Conservation (phyloP, 1,140 invertebrate genomes). For the Drosophila varians region DNA sequence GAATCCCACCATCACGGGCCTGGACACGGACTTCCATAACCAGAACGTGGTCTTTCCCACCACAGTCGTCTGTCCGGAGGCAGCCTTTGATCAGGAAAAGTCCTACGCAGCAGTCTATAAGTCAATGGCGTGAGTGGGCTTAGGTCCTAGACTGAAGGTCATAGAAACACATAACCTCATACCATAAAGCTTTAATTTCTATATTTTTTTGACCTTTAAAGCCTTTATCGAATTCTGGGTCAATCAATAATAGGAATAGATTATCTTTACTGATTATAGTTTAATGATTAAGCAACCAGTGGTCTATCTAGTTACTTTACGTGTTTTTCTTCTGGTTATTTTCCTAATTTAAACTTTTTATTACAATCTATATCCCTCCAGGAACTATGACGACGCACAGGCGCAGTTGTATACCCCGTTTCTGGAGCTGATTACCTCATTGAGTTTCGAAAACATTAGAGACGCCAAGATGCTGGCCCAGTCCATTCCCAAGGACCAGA, state of each 20-base stretch:
- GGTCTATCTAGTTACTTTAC: too few relatives aligned
- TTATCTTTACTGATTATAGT: too few relatives aligned
- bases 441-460: constrained; percentile 77
- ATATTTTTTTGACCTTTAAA: neutral
- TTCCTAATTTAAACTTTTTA: neutral
- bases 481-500: constrained; percentile 35
- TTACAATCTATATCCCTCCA: neutral
- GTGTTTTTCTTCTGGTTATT: too few relatives aligned
- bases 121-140: constrained; percentile 61
- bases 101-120: constrained; percentile 64
- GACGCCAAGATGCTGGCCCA: constrained; percentile 52
- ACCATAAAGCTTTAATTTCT: neutral
- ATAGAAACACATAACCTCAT: neutral
- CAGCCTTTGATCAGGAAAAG: constrained; percentile 83
- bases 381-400: constrained; percentile 60
- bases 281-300: too few relatives aligned
- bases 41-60: constrained; percentile 90
- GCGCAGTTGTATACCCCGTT: constrained; percentile 66
- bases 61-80: constrained; percentile 86
- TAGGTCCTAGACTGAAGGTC: too few relatives aligned
- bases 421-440: constrained; percentile 73
- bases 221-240: neutral
- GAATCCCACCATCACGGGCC: constrained; percentile 90
- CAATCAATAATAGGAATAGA: neutral
- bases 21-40: constrained; percentile 90